Base-by-base conservation (phyloP, 2,113 vertebrate genomes). In the Terrapene triunguis region DNA sequence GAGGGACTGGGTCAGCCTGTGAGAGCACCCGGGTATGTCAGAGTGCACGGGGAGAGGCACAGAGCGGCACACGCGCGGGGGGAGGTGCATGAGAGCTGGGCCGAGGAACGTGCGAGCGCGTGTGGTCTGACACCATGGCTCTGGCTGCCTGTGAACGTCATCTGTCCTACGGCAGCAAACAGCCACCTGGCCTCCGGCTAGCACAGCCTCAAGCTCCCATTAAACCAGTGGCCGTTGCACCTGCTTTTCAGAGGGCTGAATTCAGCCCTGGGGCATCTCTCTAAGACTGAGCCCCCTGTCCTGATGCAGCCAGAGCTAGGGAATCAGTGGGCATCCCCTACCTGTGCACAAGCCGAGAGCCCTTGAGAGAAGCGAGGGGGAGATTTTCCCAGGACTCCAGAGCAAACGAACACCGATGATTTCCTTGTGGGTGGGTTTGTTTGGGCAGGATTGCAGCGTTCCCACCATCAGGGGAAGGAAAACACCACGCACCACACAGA, bases 291-390 rank as follows among this genome's bases (percentile, higher is more conserved):
- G n/a, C n/a, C 17, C 21, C n/a, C 16, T 72, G n/a, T 21, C 25
- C 42, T 47, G 24, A 8, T 4, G 25, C 74, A 29, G 74, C 74
- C 25, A 27, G 74, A 42, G 42, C 42, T 16, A 47, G 25, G 42
- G 22, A 44, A 10, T 24, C 19, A 10, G 69, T 2, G 19, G 19
- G 14, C 80, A 48, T 0, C 29, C 14, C 17, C 35, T 2, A 0
- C 54, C 72, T 3, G 1, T 22, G 5, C 9, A 27, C 27, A n/a
- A 50, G 32, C 62, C 16, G 35, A 19, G 4, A 69, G 62, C 10
- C 32, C 14, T 0, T 1, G 8, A 0, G 78, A 69, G 29, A 65
- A 54, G 38, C 55, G 0, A 1, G 21, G 50, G n/a, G 0, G 22
- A 72, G 42, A 24, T 65, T 17, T 29, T 6, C 72, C 83, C 76